phyloP scores from a whole-genome alignment of 2,888 invertebrate species.

The Drosophila nr. medialis region DNA sequence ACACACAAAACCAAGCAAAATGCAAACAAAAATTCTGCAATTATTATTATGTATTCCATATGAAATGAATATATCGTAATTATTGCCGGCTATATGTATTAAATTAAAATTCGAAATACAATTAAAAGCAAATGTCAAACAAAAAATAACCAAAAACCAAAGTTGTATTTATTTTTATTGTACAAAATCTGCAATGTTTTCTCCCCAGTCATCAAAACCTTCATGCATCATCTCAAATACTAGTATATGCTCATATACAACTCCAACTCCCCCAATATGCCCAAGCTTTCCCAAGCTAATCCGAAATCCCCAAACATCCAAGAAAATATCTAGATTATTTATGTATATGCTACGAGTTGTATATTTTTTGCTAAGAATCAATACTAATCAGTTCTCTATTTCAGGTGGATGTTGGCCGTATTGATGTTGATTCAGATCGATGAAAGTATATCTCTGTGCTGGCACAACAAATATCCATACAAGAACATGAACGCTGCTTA shows the following conservation, averaged over 20 bases:
- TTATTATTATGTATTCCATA: slow-evolving; percentile 71
- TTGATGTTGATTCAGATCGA: slow-evolving; percentile 52
- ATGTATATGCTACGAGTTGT: slow-evolving; percentile 4
- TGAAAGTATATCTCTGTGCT: slow-evolving; percentile 44
- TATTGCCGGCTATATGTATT: slow-evolving; percentile 78
- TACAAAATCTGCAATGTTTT: slow-evolving; percentile 15
- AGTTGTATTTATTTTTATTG: slow-evolving; percentile 74
- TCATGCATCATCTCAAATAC: slow-evolving; percentile 19
- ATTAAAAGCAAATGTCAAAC: slow-evolving; percentile 76
- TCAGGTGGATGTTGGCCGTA: slow-evolving; percentile 80
- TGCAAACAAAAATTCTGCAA: slow-evolving; percentile 43
- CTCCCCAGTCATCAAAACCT: slow-evolving; percentile 18
- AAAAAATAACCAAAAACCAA: slow-evolving; percentile 54
- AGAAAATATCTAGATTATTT: slow-evolving; percentile 1
- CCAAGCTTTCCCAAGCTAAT: slow-evolving; percentile 13
- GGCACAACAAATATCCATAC: slow-evolving; percentile 55
- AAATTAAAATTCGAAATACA: slow-evolving; percentile 75
- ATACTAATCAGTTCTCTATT: slow-evolving; percentile 83
- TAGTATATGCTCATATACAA: slow-evolving; percentile 26
- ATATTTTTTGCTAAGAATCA: slow-evolving; percentile 54
- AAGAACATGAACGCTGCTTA: slow-evolving; percentile 57
- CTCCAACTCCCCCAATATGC: slow-evolving; percentile 7
- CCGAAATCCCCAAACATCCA: not conserved
- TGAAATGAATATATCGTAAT: slow-evolving; percentile 65
- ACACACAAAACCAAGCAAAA: slow-evolving; percentile 27